These are phyloP conservation scores for Drosophila silvestris DNA, from an alignment of 2,888 invertebrate species.

Conservation along the genomic window DNA sequence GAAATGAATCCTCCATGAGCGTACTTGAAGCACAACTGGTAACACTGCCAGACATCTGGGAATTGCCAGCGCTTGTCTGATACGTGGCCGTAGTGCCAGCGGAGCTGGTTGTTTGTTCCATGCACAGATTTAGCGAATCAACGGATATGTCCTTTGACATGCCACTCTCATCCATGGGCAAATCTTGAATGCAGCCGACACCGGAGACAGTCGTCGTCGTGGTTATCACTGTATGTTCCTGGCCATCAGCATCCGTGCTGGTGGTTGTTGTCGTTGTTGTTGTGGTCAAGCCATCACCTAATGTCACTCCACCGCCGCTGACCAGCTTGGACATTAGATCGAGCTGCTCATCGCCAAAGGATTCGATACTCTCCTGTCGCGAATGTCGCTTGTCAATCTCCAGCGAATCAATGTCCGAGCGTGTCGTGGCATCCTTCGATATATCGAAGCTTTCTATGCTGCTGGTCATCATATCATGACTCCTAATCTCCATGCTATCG, in stretches of 20 bases:
- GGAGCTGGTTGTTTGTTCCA: constrained; percentile 90
- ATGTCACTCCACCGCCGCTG: constrained; percentile 62
- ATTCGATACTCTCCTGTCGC: constrained; percentile 84
- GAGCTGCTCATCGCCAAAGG: constrained; percentile 82
- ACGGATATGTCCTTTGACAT: constrained; percentile 83
- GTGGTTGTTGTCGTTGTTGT: constrained; percentile 82
- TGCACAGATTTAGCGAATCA: constrained; percentile 86
- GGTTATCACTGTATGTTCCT: constrained; percentile 74
- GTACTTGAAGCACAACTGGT: constrained; percentile 94
- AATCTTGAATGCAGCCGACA: constrained; percentile 57
- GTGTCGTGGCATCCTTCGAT: constrained; percentile 84
- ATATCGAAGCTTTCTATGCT: constrained; percentile 86
- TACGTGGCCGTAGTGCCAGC: constrained; percentile 94
- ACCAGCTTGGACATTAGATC: constrained; percentile 72
- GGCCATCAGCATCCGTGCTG: constrained; percentile 81
- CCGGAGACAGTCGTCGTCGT: constrained; percentile 70
- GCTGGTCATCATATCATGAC: constrained; percentile 87
- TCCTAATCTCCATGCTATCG: constrained; percentile 89
- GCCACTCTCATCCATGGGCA: constrained; percentile 54
- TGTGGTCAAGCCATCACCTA: constrained; percentile 74
- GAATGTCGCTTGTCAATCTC: constrained; percentile 82
- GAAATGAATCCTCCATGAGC: constrained; percentile 88
- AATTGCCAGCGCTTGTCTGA: constrained; percentile 93
- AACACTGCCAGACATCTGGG: constrained; percentile 93
- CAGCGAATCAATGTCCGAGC: constrained; percentile 84